Evolutionary conservation across 1,140 invertebrate species (phyloP), one percentile per base, ranked within the genome.

Genomic region (Meloidogyne exigua): DNA sequence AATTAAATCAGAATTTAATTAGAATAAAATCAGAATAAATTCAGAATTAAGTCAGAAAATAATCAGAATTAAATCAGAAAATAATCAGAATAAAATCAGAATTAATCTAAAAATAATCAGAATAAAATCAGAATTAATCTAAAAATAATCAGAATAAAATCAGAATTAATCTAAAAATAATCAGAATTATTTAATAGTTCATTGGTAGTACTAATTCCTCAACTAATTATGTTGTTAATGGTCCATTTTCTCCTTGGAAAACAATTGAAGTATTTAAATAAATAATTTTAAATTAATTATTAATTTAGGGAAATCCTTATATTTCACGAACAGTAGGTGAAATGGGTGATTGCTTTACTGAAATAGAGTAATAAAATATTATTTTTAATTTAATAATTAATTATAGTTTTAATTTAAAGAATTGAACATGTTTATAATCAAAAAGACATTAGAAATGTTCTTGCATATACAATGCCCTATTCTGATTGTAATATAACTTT

Each of bases 171-270:
- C 71, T 68, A 15, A 26, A n/a, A 32, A 32, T 32, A 32, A 32
- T 32, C 28, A 32, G 28, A 32, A 32, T 32, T 32, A n/a, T 32
- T 32, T 32, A 32, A 32, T 32, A 70, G 26, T 85, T 87, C 44
- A 72, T 87, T 36, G 89, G 89, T 44, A 68, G 64, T 26, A 79
- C 84, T 7, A 85, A 87, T 57, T 79, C 79, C 0, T 68, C 84
- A 65, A n/a, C n/a, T n/a, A 80, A 83, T 5, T 80, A 82, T 69
- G 74, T 82, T 28, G 57, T 39, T 2, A 64, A 39, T 67, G 81
- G 81, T 11, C 69, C 72, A 12, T 80, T 82, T 26, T 42, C 80
- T 7, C 36, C 21, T 5, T 82, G 82, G 82, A 36, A 39, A n/a
- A 84, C 81, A 18, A 57, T 84, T 28, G 64, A 32, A 39, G 81